Evolutionary conservation across 2,797 vertebrate genomes (phyloP), one percentile per base, ranked within the genome.

Genomic region (Malurus splendens): DNA sequence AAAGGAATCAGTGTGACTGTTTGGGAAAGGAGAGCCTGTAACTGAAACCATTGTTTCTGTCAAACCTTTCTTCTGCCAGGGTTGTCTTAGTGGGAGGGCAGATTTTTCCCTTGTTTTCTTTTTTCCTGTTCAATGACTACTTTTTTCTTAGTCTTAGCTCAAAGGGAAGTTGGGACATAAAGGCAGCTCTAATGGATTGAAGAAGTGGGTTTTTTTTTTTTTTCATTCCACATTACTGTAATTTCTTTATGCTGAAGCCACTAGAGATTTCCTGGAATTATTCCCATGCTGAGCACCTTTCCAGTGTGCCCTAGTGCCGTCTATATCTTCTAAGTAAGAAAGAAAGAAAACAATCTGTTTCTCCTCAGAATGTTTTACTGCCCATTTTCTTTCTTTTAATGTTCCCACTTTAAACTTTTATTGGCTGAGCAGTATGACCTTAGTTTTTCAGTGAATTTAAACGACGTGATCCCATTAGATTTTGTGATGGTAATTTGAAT

Each of bases 391-490:
- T 93, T 90, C 52, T 76, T 85, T 76, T 90, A 90, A 86, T 75
- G 59, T 59, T 74, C 48, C 36, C 77, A 52, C 67, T 87, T 91
- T 92, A 91, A 94, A 87, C 38, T 30, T 93, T 90, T 93, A 83
- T 86, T 88, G 75, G 60, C 60, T 89, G 51, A 89, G 56, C 4
- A 4, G 30, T 59, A 38, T 72, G 92, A 88, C 72, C 87, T 94
- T 85, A 86, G 83, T 61, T 89, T 90, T 91, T 89, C 47, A 66
- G 60, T 48, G 82, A 81, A 44, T 93, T 95, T 87, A 89, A 94
- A 86, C 1, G 4, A 81, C 2, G 10, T 78, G 86, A 84, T 93
- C 87, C 71, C 61, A 90, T 94, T 92, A 93, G 82, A 84, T 81
- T 77, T 82, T 86, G 61, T 89, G 84, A 82, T 33, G 60, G 81